Evolutionary conservation across 1,140 invertebrate genomes (phyloP).

Genomic region (Anadara kagoshimensis): DNA sequence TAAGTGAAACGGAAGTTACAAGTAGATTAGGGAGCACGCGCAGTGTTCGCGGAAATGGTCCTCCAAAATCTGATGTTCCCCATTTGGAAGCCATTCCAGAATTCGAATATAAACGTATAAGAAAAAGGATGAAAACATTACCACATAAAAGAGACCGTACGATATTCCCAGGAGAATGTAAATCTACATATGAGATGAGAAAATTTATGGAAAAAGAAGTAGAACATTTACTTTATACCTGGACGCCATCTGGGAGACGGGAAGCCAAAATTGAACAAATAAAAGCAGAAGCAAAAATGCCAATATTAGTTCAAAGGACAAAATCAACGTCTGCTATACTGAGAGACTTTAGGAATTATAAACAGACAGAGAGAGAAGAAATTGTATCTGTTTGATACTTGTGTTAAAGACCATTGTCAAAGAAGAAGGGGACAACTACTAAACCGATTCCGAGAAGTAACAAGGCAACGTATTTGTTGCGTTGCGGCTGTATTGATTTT

Average conservation of each 20-base stretch:
- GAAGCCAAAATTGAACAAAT: conserved; percentile 32
- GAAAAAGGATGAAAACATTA: conserved; percentile 28
- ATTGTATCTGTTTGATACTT: not conserved
- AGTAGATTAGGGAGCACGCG: too few species aligned
- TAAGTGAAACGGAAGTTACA: too few species aligned
- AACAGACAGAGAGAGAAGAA: not conserved
- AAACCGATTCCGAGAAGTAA: not conserved
- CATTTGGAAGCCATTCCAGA: too few species aligned
- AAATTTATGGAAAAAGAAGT: conserved; percentile 38
- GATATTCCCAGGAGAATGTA: conserved; percentile 38
- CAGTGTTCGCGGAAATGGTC: too few species aligned
- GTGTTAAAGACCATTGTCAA: too few species aligned
- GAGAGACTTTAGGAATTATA: conserved; percentile 20
- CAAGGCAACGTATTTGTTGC: not conserved
- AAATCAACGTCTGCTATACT: conserved; percentile 38
- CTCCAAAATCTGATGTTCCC: too few species aligned
- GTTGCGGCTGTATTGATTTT: not conserved
- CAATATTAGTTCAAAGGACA: conserved; percentile 16
- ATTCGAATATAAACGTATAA: conserved; percentile 4
- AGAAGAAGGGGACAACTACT: too few species aligned
- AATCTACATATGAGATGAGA: conserved; percentile 35
- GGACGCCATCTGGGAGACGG: conserved; percentile 30
- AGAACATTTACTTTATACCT: conserved; percentile 24
- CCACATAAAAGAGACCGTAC: conserved; percentile 29
- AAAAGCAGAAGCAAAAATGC: conserved; percentile 28